Base-by-base conservation (phyloP, 2,888 invertebrate species). In the Steinernema carpocapsae region DNA sequence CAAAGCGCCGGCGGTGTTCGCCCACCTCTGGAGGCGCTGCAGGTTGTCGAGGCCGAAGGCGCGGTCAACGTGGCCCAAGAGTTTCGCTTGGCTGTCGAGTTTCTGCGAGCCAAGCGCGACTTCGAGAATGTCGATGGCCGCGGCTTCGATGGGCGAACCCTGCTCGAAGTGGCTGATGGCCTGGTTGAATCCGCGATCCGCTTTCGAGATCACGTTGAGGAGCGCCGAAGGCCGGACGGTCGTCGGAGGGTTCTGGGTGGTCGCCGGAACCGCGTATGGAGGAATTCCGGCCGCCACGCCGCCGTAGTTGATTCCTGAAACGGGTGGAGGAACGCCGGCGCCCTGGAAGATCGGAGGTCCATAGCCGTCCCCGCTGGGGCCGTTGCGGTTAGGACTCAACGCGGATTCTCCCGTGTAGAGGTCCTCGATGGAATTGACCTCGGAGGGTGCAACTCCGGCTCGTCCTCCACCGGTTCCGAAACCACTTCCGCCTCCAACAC, bases 1-100 rank as follows among this genome's bases (percentile, higher is more conserved):
- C 75, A 86, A 76, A n/a, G 86, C 86, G 72, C 86, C 86, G 29
- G 86, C 86, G 46, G 86, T 86, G 77, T 86, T 86, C 29, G 86
- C 86, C 86, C 86, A 87, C 70, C 86, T 74, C 71, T 86, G 86
- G n/a, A 86, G 74, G 59, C 86, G 77, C 45, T 86, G 86, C 14
- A 86, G 77, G 74, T 86, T 86, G 73, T 86, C 86, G 70, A 86
- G 78, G 59, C 86, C 86, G 72, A 86, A 82, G 14, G 86, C 85
- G 71, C 86, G 78, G 76, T 86, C 86, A 10, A 86, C 86, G 71
- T 86, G 86, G 22, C 85, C 83, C 48, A 86, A 78, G 45, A 86
- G 73, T 74, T 86, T 86, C 2, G 86, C 86, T 72, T 86, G 86
- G 22, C 83, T 84, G 75, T 86, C 86, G 24, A 86, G 77, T 45